Percentiles rank a stretch among this genome's conserved stretches.
Evolutionary conservation across 2,113 vertebrate genomes (phyloP).

Genomic region (Serinus canaria): DNA sequence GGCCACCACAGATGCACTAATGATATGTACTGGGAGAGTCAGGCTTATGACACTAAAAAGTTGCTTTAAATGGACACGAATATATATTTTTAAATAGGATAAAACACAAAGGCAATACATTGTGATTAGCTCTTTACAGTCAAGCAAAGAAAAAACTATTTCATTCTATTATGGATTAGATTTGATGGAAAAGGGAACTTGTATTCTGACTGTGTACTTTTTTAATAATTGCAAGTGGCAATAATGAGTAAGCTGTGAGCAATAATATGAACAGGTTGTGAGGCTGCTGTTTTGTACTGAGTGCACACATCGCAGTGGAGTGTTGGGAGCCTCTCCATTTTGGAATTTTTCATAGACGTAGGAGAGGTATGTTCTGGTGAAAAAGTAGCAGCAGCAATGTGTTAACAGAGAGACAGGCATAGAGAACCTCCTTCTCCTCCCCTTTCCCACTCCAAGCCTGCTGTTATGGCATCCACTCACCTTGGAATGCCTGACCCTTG

Average conservation of each 20-base stretch:
- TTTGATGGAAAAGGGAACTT: conserved; percentile 66
- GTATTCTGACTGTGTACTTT: conserved; percentile 56
- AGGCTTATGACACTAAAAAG: conserved; percentile 46
- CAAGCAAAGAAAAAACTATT: conserved; percentile 48
- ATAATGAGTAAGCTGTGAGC: conserved; percentile 76
- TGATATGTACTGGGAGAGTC: conserved; percentile 44
- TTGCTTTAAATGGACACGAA: conserved; percentile 62
- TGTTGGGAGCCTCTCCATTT: conserved; percentile 49
- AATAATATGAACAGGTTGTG: conserved; percentile 72
- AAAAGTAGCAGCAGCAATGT: conserved; percentile 27
- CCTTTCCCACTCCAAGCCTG: conserved; percentile 3
- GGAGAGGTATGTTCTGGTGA: conserved; percentile 12
- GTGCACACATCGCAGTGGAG: conserved; percentile 27
- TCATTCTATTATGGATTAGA: conserved; percentile 42
- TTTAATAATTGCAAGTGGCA: conserved; percentile 71
- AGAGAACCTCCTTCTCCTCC: neutral
- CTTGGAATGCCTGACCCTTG: neutral
- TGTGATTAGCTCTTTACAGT: conserved; percentile 65
- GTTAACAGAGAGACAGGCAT: conserved; percentile 9
- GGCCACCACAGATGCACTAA: conserved; percentile 50
- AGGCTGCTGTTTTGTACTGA: conserved; percentile 39
- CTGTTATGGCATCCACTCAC: neutral
- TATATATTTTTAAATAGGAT: conserved; percentile 72
- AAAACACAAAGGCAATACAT: conserved; percentile 74
- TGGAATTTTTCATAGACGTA: conserved; percentile 55